A percentile compares a stretch with the other conserved stretches of the same genome.
These are phyloP conservation scores for Crenuchus spilurus DNA, from an alignment of 2,797 vertebrate species.

Conservation along the genomic window DNA sequence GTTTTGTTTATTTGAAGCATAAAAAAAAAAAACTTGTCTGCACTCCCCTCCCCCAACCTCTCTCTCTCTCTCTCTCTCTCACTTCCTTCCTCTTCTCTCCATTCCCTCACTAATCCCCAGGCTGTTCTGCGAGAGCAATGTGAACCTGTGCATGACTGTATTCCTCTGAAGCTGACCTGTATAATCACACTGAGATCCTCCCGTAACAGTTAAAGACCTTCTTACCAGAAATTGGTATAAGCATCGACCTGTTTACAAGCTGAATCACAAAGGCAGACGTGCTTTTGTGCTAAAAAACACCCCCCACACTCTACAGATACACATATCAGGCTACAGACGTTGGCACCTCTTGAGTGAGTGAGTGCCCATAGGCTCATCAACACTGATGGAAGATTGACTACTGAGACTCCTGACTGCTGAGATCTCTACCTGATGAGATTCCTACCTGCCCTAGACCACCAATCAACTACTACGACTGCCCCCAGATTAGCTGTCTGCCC, in stretches of 20 bases:
- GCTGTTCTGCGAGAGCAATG: constrained; percentile 32
- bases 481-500: too few relatives aligned
- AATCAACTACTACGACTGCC: too few relatives aligned
- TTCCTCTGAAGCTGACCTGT: not conserved
- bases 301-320: too few relatives aligned
- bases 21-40: constrained; percentile 49
- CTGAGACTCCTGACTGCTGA: too few relatives aligned
- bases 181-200: not conserved
- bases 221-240: constrained; percentile 1
- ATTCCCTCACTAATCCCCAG: constrained; percentile 50
- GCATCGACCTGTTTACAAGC: constrained; percentile 22
- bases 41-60: constrained; percentile 46
- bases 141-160: constrained; percentile 40
- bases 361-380: too few relatives aligned
- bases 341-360: too few relatives aligned
- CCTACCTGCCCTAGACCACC: too few relatives aligned
- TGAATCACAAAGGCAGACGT: constrained; percentile 11
- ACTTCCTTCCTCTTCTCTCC: constrained; percentile 59
- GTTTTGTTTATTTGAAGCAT: constrained; percentile 53
- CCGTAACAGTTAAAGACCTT: not conserved
- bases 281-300: too few relatives aligned
- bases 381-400: too few relatives aligned
- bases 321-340: too few relatives aligned
- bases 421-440: too few relatives aligned
- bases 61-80: constrained; percentile 33